Conservation (phyloP, 2,113 vertebrate genomes). For the Ammodramus savannarum region DNA sequence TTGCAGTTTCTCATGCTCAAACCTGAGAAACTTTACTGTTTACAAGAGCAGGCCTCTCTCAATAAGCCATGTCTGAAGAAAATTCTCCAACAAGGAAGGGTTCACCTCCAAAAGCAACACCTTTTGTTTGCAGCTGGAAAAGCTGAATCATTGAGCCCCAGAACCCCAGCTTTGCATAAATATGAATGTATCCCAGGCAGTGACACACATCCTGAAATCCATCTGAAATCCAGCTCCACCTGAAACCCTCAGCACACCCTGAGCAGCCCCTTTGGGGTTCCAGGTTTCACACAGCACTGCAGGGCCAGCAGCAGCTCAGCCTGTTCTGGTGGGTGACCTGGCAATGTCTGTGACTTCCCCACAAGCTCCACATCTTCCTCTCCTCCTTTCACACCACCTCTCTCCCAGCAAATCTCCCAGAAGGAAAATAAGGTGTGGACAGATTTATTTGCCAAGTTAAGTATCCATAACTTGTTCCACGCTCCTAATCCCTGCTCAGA, state of each 20-base stretch:
- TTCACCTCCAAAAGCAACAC: background rate
- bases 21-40: too few species aligned
- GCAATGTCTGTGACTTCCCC: background rate
- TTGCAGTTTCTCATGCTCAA: too few species aligned
- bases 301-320: background rate
- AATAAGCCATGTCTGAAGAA: too few species aligned
- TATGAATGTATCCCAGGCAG: accelerated
- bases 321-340: background rate
- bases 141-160: background rate
- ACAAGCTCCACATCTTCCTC: background rate
- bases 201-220: background rate
- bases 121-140: background rate
- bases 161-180: background rate
- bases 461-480: background rate
- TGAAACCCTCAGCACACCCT: background rate
- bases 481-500: background rate
- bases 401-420: background rate
- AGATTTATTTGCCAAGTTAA: slow-evolving; percentile 26
- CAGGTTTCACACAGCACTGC: background rate
- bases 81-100: background rate
- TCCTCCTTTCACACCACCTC: background rate
- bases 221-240: background rate
- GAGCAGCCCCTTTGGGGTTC: accelerated
- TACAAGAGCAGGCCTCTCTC: too few species aligned
- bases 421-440: slow-evolving; percentile 12